Percentiles rank a stretch among this genome's conserved stretches.
Evolutionary conservation across 1,140 invertebrate genomes (phyloP).

Genomic region (Mercenaria mercenaria): DNA sequence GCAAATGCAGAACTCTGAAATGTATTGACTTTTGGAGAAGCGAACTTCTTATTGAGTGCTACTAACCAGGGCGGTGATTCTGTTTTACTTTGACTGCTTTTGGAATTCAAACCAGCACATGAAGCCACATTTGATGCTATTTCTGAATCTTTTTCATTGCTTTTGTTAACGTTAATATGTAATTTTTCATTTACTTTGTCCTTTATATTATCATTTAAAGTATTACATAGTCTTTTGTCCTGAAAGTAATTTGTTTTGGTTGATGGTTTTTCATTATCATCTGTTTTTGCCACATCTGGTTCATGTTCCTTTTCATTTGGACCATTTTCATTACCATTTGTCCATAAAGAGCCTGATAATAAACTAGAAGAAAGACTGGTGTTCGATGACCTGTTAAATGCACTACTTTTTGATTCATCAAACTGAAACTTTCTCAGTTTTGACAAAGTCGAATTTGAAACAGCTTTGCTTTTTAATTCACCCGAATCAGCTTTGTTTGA

Average conservation of each 20-base stretch:
- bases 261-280: background rate
- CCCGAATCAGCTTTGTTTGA: too few species aligned
- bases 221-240: background rate
- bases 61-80: conserved; percentile 34
- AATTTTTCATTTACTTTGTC: background rate
- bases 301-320: background rate
- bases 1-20: background rate
- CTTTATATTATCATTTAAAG: background rate
- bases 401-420: conserved; percentile 51
- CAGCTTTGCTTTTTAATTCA: background rate
- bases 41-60: conserved; percentile 31
- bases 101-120: background rate
- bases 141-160: background rate
- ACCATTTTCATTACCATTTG: background rate
- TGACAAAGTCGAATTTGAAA: conserved; percentile 27
- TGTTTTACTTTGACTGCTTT: conserved; percentile 24
- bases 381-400: background rate
- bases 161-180: too few species aligned
- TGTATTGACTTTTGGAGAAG: background rate
- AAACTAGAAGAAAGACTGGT: background rate
- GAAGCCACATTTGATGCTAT: background rate
- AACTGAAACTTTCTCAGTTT: conserved; percentile 49
- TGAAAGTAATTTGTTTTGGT: background rate
- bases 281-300: background rate
- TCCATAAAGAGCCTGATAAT: conserved; percentile 33